phyloP scores from a whole-genome alignment of 2,888 invertebrate species.

The Calephelis perditalis region DNA sequence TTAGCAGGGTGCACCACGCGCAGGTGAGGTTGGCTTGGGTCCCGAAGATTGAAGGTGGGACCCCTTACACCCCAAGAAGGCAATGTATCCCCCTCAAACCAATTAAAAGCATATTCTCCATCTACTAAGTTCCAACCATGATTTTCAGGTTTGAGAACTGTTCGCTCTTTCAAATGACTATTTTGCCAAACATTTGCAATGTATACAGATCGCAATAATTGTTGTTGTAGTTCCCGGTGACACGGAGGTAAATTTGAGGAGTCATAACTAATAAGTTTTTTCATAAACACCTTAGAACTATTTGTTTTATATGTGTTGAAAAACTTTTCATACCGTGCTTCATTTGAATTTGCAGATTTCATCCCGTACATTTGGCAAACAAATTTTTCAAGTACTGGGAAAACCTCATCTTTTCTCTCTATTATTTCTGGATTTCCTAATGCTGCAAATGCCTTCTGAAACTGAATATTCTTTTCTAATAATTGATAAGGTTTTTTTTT shows the following conservation, averaged over 20 bases:
- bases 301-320: slow-evolving; percentile 4
- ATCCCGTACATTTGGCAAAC: slow-evolving; percentile 8
- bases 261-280: slow-evolving; percentile 9
- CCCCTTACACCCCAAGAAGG: too few relatives aligned
- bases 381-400: slow-evolving; percentile 10
- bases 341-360: slow-evolving; percentile 8
- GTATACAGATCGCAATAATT: slow-evolving; percentile 7
- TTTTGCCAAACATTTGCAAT: slow-evolving; percentile 11
- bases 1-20: too few relatives aligned
- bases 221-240: slow-evolving; percentile 2
- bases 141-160: slow-evolving; percentile 4
- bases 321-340: slow-evolving; percentile 7
- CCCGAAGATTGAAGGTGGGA: too few relatives aligned
- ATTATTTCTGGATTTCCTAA: slow-evolving; percentile 12
- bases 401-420: slow-evolving; percentile 8
- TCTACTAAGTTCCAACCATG: slow-evolving; percentile 10
- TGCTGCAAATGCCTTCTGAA: slow-evolving; percentile 13
- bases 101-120: not conserved
- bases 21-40: too few relatives aligned
- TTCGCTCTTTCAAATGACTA: slow-evolving; percentile 9
- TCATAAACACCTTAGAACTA: slow-evolving; percentile 1
- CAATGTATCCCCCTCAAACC: not conserved
- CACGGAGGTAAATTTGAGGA: slow-evolving; percentile 9
- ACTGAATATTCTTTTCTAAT: not conserved
- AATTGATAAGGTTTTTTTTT: too few relatives aligned